Evolutionary conservation across 2,888 invertebrate species (phyloP).

Genomic region (Cotesia congregata): DNA sequence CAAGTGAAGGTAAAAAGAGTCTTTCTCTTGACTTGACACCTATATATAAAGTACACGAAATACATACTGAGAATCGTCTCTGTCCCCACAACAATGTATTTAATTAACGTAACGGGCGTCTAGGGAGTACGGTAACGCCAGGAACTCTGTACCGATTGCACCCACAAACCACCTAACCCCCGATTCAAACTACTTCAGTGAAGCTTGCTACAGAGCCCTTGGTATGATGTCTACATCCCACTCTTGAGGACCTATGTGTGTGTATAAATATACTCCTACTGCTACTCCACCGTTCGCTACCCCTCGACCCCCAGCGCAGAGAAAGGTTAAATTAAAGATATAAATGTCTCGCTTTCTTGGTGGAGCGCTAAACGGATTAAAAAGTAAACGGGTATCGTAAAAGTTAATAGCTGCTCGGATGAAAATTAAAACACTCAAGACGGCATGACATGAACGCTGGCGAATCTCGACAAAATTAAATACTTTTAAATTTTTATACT

Average conservation of each 20-base stretch:
- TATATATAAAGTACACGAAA: constrained; percentile 62
- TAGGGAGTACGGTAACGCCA: constrained; percentile 59
- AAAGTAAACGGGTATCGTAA: constrained; percentile 68
- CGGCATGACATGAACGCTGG: constrained; percentile 33
- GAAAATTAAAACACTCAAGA: constrained; percentile 68
- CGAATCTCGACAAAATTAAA: constrained; percentile 29
- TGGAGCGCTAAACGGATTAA: constrained; percentile 67
- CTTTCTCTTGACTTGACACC: constrained; percentile 55
- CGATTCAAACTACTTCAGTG: constrained; percentile 47
- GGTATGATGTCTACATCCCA: constrained; percentile 43
- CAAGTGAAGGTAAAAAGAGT: constrained; percentile 58
- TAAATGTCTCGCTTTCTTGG: constrained; percentile 49
- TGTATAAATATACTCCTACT: constrained; percentile 3
- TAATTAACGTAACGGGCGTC: constrained; percentile 70
- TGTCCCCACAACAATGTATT: constrained; percentile 71
- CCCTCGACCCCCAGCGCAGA: constrained; percentile 23
- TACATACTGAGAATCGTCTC: constrained; percentile 61
- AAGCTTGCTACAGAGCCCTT: constrained; percentile 39
- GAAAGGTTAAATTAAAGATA: constrained; percentile 57
- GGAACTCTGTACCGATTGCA: constrained; percentile 64
- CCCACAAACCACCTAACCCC: constrained; percentile 62
- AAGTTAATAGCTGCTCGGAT: constrained; percentile 68
- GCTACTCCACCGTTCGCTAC: constrained; percentile 27
- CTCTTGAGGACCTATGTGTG: constrained; percentile 31
- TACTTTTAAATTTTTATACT: background rate